Conservation (phyloP, 1,140 invertebrate species). For the Oedothorax gibbosus region DNA sequence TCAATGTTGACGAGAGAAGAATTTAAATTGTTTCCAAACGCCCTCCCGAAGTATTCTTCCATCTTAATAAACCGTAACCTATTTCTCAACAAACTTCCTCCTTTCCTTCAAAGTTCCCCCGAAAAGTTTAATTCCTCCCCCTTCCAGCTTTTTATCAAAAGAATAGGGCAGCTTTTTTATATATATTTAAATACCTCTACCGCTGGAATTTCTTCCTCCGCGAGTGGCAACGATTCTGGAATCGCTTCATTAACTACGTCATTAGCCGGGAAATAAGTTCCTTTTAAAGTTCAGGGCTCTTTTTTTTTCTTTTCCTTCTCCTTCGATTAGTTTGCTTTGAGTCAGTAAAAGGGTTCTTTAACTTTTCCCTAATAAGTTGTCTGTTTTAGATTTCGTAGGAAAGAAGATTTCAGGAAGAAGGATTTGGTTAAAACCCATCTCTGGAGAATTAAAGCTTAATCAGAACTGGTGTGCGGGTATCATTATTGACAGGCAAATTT, state of each 20-base stretch:
- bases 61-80: constrained; percentile 46
- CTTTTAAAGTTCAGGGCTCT: constrained; percentile 30
- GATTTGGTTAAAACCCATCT: constrained; percentile 28
- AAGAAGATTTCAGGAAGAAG: neutral
- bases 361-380: constrained; percentile 40
- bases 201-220: constrained; percentile 6
- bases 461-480: neutral
- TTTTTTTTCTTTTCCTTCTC: constrained; percentile 21
- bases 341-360: constrained; percentile 21
- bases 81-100: constrained; percentile 25
- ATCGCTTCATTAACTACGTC: constrained; percentile 54
- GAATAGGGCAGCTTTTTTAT: constrained; percentile 38
- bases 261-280: constrained; percentile 52
- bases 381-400: constrained; percentile 30
- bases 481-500: constrained; percentile 29
- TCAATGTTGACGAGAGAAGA: neutral
- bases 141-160: constrained; percentile 35
- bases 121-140: constrained; percentile 43
- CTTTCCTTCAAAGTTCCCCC: neutral
- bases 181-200: constrained; percentile 19
- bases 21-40: constrained; percentile 49
- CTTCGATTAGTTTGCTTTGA: constrained; percentile 30
- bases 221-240: constrained; percentile 51
- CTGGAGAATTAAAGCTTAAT: constrained; percentile 14
- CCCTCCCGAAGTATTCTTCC: constrained; percentile 25